phyloP scores from a whole-genome alignment of 2,113 vertebrate species.

The Jaculus jaculus region DNA sequence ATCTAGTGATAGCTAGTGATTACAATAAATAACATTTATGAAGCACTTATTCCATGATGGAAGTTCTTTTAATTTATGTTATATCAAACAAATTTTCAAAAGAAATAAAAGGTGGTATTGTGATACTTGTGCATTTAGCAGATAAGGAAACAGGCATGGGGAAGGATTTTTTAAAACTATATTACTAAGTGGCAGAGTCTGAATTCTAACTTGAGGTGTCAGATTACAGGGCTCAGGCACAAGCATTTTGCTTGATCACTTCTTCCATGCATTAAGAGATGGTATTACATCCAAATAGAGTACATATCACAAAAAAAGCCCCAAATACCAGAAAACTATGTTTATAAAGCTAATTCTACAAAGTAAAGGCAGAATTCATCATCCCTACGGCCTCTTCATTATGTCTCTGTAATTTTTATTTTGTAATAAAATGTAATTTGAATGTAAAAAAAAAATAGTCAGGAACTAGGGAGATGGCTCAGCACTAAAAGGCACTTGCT shows the following conservation, averaged over 20 bases:
- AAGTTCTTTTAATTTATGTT: neutral
- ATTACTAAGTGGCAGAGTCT: neutral
- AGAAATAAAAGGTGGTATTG: neutral
- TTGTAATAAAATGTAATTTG: slow-evolving; percentile 27
- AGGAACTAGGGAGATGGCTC: too few species aligned
- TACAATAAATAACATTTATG: neutral
- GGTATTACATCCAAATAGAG: neutral
- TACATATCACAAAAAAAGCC: neutral
- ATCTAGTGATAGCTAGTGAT: too few species aligned
- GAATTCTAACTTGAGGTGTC: neutral
- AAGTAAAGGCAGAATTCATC: neutral
- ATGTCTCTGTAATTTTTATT: slow-evolving; percentile 9
- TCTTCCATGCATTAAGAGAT: neutral
- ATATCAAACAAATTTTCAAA: neutral
- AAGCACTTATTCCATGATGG: neutral
- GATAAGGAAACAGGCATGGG: neutral
- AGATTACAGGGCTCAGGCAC: neutral
- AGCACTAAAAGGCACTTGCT: too few species aligned
- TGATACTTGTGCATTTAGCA: neutral
- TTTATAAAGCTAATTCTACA: slow-evolving; percentile 22
- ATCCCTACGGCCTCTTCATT: neutral
- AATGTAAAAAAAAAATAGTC: neutral
- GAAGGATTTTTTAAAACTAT: neutral
- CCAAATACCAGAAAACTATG: neutral
- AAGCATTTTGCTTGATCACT: too few species aligned